Percentiles rank a stretch among this genome's conserved stretches.
These are phyloP conservation scores for Stratiolaelaps scimitus DNA, from an alignment of 1,140 invertebrate genomes.

Conservation along the genomic window DNA sequence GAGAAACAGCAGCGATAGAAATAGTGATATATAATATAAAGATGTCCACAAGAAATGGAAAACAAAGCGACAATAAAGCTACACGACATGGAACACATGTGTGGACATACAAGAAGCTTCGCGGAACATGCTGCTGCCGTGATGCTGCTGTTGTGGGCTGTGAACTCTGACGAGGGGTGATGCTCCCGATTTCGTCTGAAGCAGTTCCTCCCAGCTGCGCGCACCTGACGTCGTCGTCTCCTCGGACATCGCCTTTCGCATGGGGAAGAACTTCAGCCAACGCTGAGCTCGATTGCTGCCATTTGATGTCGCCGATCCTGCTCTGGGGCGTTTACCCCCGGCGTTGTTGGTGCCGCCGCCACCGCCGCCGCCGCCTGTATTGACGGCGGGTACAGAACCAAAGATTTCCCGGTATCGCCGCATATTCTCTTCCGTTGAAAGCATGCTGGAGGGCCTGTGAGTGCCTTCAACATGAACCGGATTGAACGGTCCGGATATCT, in stretches of 20 bases:
- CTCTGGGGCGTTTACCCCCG: not conserved
- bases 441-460: not conserved
- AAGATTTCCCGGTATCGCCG: slow-evolving; percentile 16
- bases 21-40: no score
- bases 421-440: slow-evolving; percentile 21
- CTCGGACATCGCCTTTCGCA: slow-evolving; percentile 25
- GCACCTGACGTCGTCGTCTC: not conserved
- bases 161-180: no score
- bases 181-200: not conserved
- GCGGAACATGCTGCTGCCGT: no score
- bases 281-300: not conserved
- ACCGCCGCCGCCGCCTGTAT: no score
- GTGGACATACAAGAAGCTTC: no score
- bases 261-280: not conserved
- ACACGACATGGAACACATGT: no score
- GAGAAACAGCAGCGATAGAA: no score
- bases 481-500: slow-evolving; percentile 6
- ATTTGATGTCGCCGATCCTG: slow-evolving; percentile 3
- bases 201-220: slow-evolving; percentile 1
- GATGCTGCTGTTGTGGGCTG: no score
- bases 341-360: no score
- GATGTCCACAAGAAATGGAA: no score
- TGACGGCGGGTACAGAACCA: slow-evolving; percentile 13
- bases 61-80: no score
- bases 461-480: slow-evolving; percentile 6